phyloP scores from a whole-genome alignment of 2,888 invertebrate species.

The Metacarcinus magister region DNA sequence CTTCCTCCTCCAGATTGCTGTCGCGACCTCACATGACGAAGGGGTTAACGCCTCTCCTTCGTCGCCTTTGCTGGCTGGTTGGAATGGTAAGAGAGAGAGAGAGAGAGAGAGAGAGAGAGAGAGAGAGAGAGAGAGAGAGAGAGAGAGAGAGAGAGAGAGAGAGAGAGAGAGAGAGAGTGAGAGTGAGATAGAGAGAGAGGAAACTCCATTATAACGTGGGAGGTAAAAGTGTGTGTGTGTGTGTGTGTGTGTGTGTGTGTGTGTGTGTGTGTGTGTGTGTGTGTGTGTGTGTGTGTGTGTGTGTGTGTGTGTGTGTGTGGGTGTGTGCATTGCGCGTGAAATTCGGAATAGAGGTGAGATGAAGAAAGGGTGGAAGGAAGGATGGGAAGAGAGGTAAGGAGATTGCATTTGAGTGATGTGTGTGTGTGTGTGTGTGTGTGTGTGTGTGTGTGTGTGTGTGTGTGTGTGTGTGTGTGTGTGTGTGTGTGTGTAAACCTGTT shows the following conservation, averaged over 20 bases:
- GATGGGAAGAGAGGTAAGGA: background rate
- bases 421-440: constrained; percentile 55
- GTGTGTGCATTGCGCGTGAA: background rate
- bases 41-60: background rate
- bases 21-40: background rate
- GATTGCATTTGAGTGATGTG: background rate
- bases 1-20: constrained; percentile 53
- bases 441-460: constrained; percentile 44
- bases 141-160: constrained; percentile 49
- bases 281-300: background rate
- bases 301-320: background rate
- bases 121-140: constrained; percentile 17
- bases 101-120: constrained; percentile 45
- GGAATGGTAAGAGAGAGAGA: constrained; percentile 49
- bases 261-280: background rate
- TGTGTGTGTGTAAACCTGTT: constrained; percentile 41
- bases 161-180: constrained; percentile 9
- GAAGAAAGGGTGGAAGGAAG: background rate
- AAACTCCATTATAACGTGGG: background rate
- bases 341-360: background rate
- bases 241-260: too few relatives aligned
- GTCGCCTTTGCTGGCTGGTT: constrained; percentile 22
- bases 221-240: background rate
- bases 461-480: constrained; percentile 56
- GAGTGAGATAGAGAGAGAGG: background rate